Percentiles rank a stretch among this genome's conserved stretches.
phyloP scores from a whole-genome alignment of 2,113 vertebrate species.

The Ammodytes dubius region DNA sequence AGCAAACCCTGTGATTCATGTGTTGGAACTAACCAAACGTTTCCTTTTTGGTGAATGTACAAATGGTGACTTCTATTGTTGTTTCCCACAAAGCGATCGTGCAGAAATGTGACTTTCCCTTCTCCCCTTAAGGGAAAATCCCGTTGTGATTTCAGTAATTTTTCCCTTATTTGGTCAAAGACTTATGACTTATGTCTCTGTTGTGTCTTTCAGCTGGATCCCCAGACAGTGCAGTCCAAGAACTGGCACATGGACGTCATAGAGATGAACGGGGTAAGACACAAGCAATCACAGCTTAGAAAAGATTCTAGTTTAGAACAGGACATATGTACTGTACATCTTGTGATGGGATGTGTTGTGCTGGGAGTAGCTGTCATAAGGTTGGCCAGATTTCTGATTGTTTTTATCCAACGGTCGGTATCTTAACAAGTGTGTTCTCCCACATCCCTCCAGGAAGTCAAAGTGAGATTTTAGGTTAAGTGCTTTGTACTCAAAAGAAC shows the following conservation, averaged over 20 bases:
- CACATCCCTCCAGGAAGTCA: background rate
- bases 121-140: background rate
- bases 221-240: slow-evolving; percentile 96
- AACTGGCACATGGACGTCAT: slow-evolving; percentile 99
- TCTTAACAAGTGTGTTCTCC: background rate
- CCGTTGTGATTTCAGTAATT: background rate
- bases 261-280: slow-evolving; percentile 98
- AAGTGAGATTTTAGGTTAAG: background rate
- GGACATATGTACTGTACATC: background rate
- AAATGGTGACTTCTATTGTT: background rate
- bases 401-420: background rate
- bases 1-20: background rate
- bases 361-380: background rate
- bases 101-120: no score
- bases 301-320: background rate
- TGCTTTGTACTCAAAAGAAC: background rate
- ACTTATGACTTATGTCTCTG: slow-evolving; percentile 40
- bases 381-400: slow-evolving; percentile 1
- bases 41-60: background rate
- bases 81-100: background rate
- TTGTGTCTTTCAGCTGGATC: slow-evolving; percentile 90
- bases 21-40: background rate
- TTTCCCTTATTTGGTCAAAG: slow-evolving; percentile 25
- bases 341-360: background rate
- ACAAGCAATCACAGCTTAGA: background rate